Percentiles rank a stretch among this genome's conserved stretches.
These are phyloP conservation scores for Ursus arctos DNA, from an alignment of 2,113 vertebrate species.

Conservation along the genomic window DNA sequence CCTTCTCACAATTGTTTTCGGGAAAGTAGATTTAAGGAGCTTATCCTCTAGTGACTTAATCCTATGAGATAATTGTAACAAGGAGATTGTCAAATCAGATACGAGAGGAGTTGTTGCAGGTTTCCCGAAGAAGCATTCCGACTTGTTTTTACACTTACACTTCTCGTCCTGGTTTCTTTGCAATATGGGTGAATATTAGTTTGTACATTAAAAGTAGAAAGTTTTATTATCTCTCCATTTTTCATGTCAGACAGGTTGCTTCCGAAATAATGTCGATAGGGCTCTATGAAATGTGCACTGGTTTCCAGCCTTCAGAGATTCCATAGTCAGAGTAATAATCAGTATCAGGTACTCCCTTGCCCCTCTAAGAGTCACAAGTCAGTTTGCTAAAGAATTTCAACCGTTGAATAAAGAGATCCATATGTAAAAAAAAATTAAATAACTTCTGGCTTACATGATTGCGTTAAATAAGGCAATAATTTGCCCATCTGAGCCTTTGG, in stretches of 20 bases:
- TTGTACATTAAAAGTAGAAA: constrained; percentile 43
- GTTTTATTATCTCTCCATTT: neutral
- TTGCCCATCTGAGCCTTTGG: neutral
- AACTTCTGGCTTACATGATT: neutral
- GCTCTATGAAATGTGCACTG: neutral
- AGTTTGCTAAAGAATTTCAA: constrained; percentile 9
- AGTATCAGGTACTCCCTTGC: neutral
- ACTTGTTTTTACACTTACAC: neutral
- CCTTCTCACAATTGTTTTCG: constrained; percentile 66
- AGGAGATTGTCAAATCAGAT: constrained; percentile 23
- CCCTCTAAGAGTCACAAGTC: neutral
- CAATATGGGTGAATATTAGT: constrained; percentile 6
- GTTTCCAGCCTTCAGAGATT: constrained; percentile 22
- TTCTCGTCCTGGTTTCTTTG: neutral
- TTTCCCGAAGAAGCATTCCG: neutral
- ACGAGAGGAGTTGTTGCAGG: neutral
- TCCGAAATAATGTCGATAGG: constrained; percentile 26
- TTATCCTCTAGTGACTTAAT: constrained; percentile 59
- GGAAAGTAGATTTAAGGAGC: constrained; percentile 61
- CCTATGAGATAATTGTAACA: constrained; percentile 64
- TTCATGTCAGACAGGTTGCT: neutral
- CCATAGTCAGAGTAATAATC: neutral
- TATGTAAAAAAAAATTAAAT: constrained; percentile 1
- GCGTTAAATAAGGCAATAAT: neutral
- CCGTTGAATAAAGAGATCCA: neutral